phyloP scores from a whole-genome alignment of 2,113 vertebrate genomes.

The Mionectes macconnelli region DNA sequence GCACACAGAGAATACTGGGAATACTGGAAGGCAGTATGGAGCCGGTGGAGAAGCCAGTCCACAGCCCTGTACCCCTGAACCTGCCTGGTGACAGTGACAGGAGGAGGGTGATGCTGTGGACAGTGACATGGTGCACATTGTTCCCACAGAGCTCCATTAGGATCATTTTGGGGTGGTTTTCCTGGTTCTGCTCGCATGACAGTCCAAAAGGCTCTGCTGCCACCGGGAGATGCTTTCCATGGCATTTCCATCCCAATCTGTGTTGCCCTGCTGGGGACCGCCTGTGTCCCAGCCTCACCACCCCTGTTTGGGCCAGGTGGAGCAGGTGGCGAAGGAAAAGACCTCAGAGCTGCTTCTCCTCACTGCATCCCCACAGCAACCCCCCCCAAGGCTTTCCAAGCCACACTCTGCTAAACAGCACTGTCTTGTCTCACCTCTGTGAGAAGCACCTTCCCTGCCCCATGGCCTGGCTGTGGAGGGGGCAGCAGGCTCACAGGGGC shows the following conservation, averaged over 20 bases:
- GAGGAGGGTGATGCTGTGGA: neutral
- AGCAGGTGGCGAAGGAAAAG: neutral
- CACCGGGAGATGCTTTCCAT: neutral
- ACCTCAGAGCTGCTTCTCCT: neutral
- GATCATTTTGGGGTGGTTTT: neutral
- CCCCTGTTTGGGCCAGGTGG: neutral
- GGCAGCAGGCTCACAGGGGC: neutral
- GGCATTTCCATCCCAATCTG: neutral
- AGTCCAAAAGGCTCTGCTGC: neutral
- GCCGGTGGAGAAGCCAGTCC: neutral
- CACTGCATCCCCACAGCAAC: rapidly evolving
- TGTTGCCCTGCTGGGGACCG: neutral
- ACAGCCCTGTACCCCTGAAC: neutral
- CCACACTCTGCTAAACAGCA: rapidly evolving
- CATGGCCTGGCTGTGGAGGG: rapidly evolving
- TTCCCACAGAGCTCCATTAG: neutral
- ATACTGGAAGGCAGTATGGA: neutral
- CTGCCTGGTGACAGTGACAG: neutral
- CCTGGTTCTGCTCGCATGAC: neutral
- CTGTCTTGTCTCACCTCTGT: neutral
- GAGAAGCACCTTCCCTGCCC: neutral
- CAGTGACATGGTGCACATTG: rapidly evolving
- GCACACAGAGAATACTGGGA: neutral
- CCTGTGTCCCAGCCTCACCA: neutral
- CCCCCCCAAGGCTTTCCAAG: neutral